Conservation (phyloP, 1,140 invertebrate species). For the Psix sp. region DNA sequence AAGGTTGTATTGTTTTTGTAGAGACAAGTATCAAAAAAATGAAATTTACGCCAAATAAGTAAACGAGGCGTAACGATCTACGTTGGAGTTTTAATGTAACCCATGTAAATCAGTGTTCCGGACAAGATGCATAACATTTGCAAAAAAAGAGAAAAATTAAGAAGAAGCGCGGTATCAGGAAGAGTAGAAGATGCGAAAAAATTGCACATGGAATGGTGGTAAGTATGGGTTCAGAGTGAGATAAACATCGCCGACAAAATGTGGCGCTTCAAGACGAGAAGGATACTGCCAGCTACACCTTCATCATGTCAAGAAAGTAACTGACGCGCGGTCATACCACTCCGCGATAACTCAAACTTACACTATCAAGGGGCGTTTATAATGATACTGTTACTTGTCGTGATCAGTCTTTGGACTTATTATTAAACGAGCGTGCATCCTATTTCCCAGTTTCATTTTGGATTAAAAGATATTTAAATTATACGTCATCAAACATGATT, state of each 20-base stretch:
- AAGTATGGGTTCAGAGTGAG: constrained; percentile 60
- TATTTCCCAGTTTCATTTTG: constrained; percentile 38
- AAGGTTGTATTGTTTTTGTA: constrained; percentile 27
- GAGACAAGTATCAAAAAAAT: constrained; percentile 38
- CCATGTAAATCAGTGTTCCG: constrained; percentile 53
- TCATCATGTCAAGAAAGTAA: constrained; percentile 52
- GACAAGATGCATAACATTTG: constrained; percentile 42
- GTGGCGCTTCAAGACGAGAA: constrained; percentile 49
- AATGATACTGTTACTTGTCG: constrained; percentile 57
- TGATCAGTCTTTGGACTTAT: constrained; percentile 51
- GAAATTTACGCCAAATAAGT: constrained; percentile 44
- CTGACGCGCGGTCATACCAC: constrained; percentile 52
- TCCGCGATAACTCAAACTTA: constrained; percentile 52
- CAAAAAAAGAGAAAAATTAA: constrained; percentile 14
- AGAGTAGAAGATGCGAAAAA: constrained; percentile 49
- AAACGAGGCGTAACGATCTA: constrained; percentile 57
- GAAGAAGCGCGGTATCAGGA: constrained; percentile 28
- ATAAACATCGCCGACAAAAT: constrained; percentile 56
- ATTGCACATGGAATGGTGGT: constrained; percentile 51
- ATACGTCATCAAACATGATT: constrained; percentile 22
- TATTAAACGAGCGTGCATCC: constrained; percentile 35
- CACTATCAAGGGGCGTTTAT: constrained; percentile 38
- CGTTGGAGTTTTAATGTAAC: constrained; percentile 53
- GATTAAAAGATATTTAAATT: constrained; percentile 53
- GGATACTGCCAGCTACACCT: constrained; percentile 58